Percentiles rank a stretch among this genome's conserved stretches.
These are phyloP conservation scores for Tanypteryx hageni DNA, from an alignment of 2,888 invertebrate species.

Conservation along the genomic window DNA sequence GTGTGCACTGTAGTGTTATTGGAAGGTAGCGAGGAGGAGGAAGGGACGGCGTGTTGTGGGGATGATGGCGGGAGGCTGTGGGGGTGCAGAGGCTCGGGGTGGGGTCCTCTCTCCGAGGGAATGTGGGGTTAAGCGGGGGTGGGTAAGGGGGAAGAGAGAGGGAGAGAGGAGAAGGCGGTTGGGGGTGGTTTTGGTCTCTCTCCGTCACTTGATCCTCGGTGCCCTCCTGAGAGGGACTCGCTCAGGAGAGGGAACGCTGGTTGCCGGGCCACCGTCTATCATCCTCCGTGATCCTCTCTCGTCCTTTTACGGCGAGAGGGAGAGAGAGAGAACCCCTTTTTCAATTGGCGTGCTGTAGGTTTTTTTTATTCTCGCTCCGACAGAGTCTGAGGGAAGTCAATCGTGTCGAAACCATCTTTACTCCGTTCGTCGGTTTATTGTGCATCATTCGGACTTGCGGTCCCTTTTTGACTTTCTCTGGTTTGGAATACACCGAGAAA, in stretches of 20 bases:
- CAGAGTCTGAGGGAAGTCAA: no score
- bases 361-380: no score
- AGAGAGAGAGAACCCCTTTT: no score
- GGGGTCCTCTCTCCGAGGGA: neutral
- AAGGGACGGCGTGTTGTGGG: neutral
- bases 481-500: no score
- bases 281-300: constrained; percentile 13
- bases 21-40: constrained; percentile 29
- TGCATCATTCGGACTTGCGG: no score
- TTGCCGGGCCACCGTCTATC: constrained; percentile 39
- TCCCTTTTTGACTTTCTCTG: no score
- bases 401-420: no score
- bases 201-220: constrained; percentile 56
- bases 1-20: neutral
- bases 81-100: neutral
- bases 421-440: no score
- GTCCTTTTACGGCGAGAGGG: neutral
- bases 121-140: constrained; percentile 10
- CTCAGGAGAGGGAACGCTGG: constrained; percentile 23
- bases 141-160: neutral
- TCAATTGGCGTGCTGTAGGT: no score
- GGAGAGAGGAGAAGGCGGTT: neutral
- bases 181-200: constrained; percentile 37
- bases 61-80: neutral
- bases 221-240: constrained; percentile 47